Conservation (phyloP, 2,888 invertebrate species). For the Harpalus rufipes region DNA sequence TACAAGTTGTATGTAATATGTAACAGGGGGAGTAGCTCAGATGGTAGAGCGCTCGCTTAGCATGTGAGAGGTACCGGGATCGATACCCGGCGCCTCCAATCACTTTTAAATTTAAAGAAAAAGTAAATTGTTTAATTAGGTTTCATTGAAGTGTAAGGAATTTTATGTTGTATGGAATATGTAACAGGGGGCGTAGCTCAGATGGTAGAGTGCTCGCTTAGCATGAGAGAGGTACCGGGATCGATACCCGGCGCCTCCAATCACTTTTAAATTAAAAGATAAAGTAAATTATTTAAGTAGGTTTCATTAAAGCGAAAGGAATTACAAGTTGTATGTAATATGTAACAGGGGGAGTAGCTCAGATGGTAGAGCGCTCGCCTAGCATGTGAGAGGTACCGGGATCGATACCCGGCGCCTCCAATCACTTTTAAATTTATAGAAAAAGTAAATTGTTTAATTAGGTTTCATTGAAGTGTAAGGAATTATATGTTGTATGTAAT, state of each 20-base stretch:
- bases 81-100: constrained; percentile 77
- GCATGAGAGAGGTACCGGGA: constrained; percentile 81
- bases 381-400: too few relatives aligned
- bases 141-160: not conserved
- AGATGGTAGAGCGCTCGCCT: too few relatives aligned
- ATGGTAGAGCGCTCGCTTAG: constrained; percentile 81
- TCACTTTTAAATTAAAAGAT: too few relatives aligned
- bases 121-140: not conserved
- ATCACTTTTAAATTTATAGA: too few relatives aligned
- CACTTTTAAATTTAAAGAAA: not conserved
- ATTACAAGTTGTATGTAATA: too few relatives aligned
- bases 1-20: not conserved
- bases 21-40: constrained; percentile 77
- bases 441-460: not conserved
- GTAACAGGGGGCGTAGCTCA: constrained; percentile 77
- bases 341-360: too few relatives aligned
- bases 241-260: constrained; percentile 78
- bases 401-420: too few relatives aligned
- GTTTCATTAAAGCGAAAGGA: too few relatives aligned
- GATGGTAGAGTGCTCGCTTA: constrained; percentile 81
- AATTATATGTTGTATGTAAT: not conserved
- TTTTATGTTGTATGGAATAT: not conserved
- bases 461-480: not conserved
- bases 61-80: constrained; percentile 81
- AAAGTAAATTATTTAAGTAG: too few relatives aligned